Conservation (phyloP, 2,113 vertebrate genomes). For the Trachemys scripta region DNA sequence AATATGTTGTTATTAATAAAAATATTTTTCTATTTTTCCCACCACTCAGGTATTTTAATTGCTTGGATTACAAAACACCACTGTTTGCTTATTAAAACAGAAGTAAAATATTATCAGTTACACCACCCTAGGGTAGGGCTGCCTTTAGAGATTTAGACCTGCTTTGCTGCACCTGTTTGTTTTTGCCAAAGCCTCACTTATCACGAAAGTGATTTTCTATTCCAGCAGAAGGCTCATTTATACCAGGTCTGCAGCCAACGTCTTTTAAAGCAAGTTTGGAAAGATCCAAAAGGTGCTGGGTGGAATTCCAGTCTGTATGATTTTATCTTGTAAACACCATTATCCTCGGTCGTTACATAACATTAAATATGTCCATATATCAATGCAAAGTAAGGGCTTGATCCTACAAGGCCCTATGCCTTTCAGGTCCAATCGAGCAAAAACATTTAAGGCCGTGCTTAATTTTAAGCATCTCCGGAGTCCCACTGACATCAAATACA, state of each 20-base stretch:
- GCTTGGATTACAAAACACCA: constrained; percentile 42
- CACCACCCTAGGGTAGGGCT: constrained; percentile 5
- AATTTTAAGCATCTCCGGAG: neutral
- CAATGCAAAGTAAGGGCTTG: neutral
- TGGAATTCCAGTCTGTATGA: neutral
- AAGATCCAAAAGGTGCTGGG: neutral
- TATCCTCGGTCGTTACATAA: neutral
- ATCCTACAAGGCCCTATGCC: neutral
- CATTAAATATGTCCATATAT: neutral
- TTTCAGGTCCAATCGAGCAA: neutral
- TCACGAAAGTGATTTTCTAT: neutral
- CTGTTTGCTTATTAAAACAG: constrained; percentile 42
- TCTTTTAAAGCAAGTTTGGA: neutral
- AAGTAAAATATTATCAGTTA: constrained; percentile 55
- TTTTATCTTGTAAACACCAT: neutral
- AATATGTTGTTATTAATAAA: accelerated
- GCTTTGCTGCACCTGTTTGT: constrained; percentile 4
- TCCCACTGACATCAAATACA: too few species aligned
- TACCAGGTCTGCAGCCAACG: neutral
- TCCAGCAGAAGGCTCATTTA: neutral
- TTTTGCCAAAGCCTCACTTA: neutral
- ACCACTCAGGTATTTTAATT: neutral
- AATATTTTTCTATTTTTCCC: neutral
- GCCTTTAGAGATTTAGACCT: constrained; percentile 8
- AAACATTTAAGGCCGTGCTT: neutral